A percentile compares a stretch with the other conserved stretches of the same genome.
Evolutionary conservation across 2,797 vertebrate genomes (phyloP).

Genomic region (Emydoidea blandingii): DNA sequence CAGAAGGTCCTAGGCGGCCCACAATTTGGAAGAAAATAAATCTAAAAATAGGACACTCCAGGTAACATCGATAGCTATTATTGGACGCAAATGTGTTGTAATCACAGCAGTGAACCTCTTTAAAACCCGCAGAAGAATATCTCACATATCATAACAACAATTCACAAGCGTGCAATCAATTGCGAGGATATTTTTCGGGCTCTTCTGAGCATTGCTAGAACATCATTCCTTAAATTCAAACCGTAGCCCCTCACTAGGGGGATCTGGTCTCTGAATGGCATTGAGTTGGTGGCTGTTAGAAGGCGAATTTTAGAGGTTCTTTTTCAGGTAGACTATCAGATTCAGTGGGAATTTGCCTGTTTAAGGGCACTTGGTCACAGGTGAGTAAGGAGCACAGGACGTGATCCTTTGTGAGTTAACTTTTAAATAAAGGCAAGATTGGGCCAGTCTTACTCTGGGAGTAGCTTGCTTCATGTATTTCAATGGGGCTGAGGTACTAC

Average conservation of each 20-base stretch:
- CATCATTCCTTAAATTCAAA: not conserved
- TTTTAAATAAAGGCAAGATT: not conserved
- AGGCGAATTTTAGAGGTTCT: not conserved
- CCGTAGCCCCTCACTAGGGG: not conserved
- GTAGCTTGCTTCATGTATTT: not conserved
- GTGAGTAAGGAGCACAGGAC: not conserved
- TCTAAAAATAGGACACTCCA: not conserved
- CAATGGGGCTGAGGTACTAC: not conserved
- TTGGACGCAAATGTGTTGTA: fast-evolving
- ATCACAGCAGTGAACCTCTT: fast-evolving
- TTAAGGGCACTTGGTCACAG: not conserved
- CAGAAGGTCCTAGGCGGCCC: fast-evolving
- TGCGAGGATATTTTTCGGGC: not conserved
- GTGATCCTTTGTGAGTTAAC: not conserved
- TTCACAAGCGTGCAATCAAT: not conserved
- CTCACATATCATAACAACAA: not conserved
- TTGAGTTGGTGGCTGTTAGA: not conserved
- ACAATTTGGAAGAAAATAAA: fast-evolving
- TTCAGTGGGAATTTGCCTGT: not conserved
- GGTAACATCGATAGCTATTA: not conserved
- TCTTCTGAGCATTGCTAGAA: not conserved
- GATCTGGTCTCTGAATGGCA: not conserved
- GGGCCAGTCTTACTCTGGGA: not conserved
- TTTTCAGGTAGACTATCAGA: not conserved
- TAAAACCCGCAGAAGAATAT: fast-evolving